Evolutionary conservation across 2,888 invertebrate genomes (phyloP).

Genomic region (Neelides folsomi): DNA sequence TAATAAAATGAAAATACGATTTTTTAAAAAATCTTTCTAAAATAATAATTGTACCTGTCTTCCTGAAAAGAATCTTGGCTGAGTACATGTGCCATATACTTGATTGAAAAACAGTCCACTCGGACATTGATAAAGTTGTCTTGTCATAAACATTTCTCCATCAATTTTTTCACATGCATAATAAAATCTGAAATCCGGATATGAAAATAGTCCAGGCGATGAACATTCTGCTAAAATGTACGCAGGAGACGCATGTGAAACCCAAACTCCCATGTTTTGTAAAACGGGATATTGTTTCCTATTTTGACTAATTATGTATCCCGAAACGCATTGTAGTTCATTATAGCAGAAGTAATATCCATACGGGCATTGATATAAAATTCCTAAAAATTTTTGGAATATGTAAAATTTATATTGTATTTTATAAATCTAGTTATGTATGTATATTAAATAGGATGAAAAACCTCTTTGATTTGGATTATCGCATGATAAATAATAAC

Average conservation of each 20-base stretch:
- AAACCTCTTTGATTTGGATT: constrained; percentile 7
- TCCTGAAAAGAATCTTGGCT: constrained; percentile 19
- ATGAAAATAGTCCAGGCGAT: constrained; percentile 13
- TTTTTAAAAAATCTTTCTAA: not conserved
- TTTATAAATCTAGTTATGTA: too few relatives aligned
- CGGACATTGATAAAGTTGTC: constrained; percentile 21
- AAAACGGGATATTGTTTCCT: not conserved
- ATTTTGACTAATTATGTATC: constrained; percentile 6
- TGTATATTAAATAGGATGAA: too few relatives aligned
- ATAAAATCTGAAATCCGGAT: constrained; percentile 28
- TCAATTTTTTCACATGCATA: constrained; percentile 14
- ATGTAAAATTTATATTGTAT: too few relatives aligned
- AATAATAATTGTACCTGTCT: constrained; percentile 12
- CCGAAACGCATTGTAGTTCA: constrained; percentile 10
- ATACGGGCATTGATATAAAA: constrained; percentile 15
- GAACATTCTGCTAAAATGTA: constrained; percentile 19
- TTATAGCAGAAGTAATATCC: constrained; percentile 19
- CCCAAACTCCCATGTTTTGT: constrained; percentile 6
- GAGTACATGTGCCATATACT: constrained; percentile 17
- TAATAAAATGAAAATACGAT: not conserved
- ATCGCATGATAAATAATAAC: constrained; percentile 14
- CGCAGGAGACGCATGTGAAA: constrained; percentile 21
- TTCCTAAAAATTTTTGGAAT: too few relatives aligned
- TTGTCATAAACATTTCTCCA: constrained; percentile 6
- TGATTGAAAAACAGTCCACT: constrained; percentile 24